phyloP scores from a whole-genome alignment of 2,113 vertebrate species.

The Melanotaenia duboulayi region DNA sequence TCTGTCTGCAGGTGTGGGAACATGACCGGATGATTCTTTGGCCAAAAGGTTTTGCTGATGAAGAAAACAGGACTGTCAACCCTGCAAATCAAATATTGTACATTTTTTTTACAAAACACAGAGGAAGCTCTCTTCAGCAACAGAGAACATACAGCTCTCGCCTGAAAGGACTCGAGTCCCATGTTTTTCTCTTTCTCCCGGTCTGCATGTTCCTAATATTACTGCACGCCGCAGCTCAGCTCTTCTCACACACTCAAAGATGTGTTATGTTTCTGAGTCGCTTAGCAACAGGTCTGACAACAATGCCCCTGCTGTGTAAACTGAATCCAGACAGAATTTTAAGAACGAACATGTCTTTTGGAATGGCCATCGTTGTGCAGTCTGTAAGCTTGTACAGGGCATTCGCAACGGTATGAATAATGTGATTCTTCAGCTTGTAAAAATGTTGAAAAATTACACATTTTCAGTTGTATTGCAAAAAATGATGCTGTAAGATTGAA shows the following conservation, averaged over 20 bases:
- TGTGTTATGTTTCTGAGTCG: conserved; percentile 63
- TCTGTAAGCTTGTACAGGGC: not conserved
- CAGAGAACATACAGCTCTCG: conserved; percentile 7
- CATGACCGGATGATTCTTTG: conserved; percentile 61
- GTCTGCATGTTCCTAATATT: conserved; percentile 54
- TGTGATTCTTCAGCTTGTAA: not conserved
- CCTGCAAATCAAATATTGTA: conserved; percentile 14
- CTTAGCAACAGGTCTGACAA: conserved; percentile 63
- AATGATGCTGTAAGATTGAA: not conserved
- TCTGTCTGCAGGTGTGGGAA: conserved; percentile 69
- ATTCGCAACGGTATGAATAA: not conserved
- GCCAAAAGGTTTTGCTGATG: conserved; percentile 70
- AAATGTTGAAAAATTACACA: not conserved
- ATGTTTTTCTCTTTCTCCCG: conserved; percentile 38
- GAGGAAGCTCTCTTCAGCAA: not conserved
- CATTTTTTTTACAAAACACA: not conserved
- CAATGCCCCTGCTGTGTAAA: conserved; percentile 21
- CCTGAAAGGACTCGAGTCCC: conserved; percentile 52
- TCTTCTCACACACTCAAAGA: conserved; percentile 19
- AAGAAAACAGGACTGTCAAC: conserved; percentile 13
- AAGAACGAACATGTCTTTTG: conserved; percentile 11
- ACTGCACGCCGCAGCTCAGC: conserved; percentile 2
- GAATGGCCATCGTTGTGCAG: not conserved
- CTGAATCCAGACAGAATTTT: conserved; percentile 7
- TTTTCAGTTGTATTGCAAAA: not conserved